phyloP scores from a whole-genome alignment of 2,888 invertebrate species.

The Raillietiella orientalis region DNA sequence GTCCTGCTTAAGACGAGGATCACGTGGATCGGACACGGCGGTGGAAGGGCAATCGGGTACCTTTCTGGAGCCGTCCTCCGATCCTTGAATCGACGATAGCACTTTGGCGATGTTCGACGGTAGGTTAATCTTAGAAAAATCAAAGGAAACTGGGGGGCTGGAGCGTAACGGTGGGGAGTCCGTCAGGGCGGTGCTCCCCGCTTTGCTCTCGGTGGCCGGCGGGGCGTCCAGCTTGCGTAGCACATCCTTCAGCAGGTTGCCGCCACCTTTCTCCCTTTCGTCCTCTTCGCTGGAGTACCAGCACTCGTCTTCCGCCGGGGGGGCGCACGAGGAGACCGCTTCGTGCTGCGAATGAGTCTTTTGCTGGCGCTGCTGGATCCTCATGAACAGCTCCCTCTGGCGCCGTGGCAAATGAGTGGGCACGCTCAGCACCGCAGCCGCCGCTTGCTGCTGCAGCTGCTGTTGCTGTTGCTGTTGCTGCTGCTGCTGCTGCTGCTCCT shows the following conservation, averaged over 20 bases:
- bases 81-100: constrained; percentile 7
- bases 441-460: constrained; percentile 5
- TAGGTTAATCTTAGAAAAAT: too few species aligned
- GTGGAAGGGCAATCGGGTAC: not conserved
- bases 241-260: constrained; percentile 8
- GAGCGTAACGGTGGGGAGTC: too few species aligned
- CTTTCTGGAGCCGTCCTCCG: constrained; percentile 4
- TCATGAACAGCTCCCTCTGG: constrained; percentile 26
- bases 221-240: too few species aligned
- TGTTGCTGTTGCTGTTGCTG: constrained; percentile 9
- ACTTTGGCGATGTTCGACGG: constrained; percentile 7
- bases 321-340: constrained; percentile 12
- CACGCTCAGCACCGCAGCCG: constrained; percentile 8
- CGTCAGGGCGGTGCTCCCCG: too few species aligned
- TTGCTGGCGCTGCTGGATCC: constrained; percentile 29
- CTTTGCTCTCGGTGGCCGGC: too few species aligned
- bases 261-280: constrained; percentile 11
- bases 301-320: constrained; percentile 12
- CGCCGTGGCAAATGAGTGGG: constrained; percentile 25
- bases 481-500: constrained; percentile 12
- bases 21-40: too few species aligned
- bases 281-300: constrained; percentile 55
- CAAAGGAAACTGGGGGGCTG: too few species aligned
- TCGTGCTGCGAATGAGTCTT: constrained; percentile 14
- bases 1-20: constrained; percentile 4